Conservation (phyloP, 2,888 invertebrate genomes). For the Drosophila neonasuta region DNA sequence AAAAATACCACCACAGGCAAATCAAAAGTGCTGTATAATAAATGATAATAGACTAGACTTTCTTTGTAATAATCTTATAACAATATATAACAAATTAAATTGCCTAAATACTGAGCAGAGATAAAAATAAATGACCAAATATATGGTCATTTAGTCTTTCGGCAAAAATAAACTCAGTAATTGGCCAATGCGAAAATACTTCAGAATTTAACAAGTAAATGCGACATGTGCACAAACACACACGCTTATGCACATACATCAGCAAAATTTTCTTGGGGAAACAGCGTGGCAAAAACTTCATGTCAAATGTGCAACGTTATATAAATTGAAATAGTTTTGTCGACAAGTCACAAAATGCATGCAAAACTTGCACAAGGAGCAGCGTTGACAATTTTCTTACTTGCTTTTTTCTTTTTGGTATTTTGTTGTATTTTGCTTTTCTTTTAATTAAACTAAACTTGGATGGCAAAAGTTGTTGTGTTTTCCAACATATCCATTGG, state of each 20-base stretch:
- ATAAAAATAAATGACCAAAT: slow-evolving; percentile 5
- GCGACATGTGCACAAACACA: slow-evolving; percentile 3
- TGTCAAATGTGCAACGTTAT: slow-evolving; percentile 53
- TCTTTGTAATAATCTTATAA: background rate
- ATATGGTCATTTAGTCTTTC: background rate
- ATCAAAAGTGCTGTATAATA: background rate
- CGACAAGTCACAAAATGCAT: slow-evolving; percentile 59
- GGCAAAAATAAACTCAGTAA: slow-evolving; percentile 44
- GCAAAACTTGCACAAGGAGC: slow-evolving; percentile 49
- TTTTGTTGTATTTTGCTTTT: slow-evolving; percentile 14
- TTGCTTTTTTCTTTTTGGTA: background rate
- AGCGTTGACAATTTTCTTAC: slow-evolving; percentile 39
- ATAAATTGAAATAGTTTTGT: slow-evolving; percentile 72
- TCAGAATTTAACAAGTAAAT: slow-evolving; percentile 23
- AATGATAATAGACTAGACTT: background rate
- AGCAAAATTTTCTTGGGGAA: slow-evolving; percentile 7
- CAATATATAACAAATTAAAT: slow-evolving; percentile 6
- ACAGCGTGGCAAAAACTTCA: slow-evolving; percentile 27
- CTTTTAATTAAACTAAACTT: slow-evolving; percentile 74
- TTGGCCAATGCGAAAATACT: slow-evolving; percentile 36
- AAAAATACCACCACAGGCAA: background rate
- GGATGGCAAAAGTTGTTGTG: slow-evolving; percentile 56
- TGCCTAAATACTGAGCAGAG: background rate
- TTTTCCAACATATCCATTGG: slow-evolving; percentile 14
- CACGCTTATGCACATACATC: background rate